Evolutionary conservation across 2,113 vertebrate genomes (phyloP), one percentile per base, ranked within the genome.

Genomic region (Apodemus sylvaticus): DNA sequence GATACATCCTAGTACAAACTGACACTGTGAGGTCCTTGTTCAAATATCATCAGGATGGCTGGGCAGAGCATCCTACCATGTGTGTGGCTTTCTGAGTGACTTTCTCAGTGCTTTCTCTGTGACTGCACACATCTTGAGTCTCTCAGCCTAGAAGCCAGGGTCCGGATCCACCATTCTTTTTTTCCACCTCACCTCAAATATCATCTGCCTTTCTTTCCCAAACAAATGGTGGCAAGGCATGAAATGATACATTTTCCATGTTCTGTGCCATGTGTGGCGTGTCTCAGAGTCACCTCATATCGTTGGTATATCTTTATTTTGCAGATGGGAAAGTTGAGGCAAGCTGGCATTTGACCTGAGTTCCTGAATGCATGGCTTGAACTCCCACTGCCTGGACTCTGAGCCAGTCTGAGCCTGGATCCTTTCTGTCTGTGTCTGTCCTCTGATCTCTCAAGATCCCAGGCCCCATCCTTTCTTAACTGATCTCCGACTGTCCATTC

Each of bases 111-210:
- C n/a, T n/a, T n/a, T n/a, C n/a, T n/a, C n/a, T 39, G 29, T n/a
- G n/a, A 29, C 24, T n/a, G 53, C 51, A 42, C 20, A 42, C 36
- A 19, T 48, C 22, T 0, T 7, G 3, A 0, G 0, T 42, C 19
- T 14, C 0, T 31, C 76, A 36, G 82, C 4, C 29, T 48, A 20
- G 29, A 17, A 34, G 9, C 82, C 82, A 85, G 26, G 58, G 64
- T 13, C 4, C 3, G 1, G 17, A 29, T 45, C 48, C 36, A 14
- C 7, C 34, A 7, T n/a, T 83, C 7, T 16, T 31, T 16, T 31
- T 79, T 71, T 66, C 53, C 6, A 76, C n/a, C 14, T 31, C 66
- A 66, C 29, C 76, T 81, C 51, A 66, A 10, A 48, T 22, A 39
- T 20, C 70, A 82, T 14, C 70, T 31, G 36, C 76, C 20, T 81